Evolutionary conservation across 2,797 vertebrate species (phyloP).

Genomic region (Forpus xanthops): DNA sequence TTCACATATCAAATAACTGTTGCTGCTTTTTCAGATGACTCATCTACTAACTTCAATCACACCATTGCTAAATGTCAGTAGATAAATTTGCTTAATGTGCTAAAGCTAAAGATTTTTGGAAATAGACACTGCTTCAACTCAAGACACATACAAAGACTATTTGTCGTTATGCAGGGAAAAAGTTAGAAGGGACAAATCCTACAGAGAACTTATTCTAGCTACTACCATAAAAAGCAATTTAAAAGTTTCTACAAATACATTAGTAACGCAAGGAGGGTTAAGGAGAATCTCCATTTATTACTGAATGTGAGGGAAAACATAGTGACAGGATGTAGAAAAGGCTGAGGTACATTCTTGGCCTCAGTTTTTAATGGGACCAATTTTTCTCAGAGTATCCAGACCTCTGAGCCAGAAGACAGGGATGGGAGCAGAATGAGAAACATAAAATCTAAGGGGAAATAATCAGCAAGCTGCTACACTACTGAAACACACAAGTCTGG

Average conservation of each 20-base stretch:
- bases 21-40: neutral
- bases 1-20: neutral
- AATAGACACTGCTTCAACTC: neutral
- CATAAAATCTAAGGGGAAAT: neutral
- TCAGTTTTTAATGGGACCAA: neutral
- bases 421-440: neutral
- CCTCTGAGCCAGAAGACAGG: neutral
- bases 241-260: neutral
- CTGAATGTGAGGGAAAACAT: neutral
- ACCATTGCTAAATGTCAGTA: neutral
- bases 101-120: neutral
- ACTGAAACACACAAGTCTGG: neutral
- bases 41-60: neutral
- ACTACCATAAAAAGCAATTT: neutral
- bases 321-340: neutral
- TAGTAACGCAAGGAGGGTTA: neutral
- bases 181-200: neutral
- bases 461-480: neutral
- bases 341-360: neutral
- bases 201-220: neutral
- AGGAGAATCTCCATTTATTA: neutral
- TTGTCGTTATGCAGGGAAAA: neutral
- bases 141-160: neutral
- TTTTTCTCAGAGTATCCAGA: neutral
- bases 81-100: neutral